A percentile compares a stretch with the other conserved stretches of the same genome.
These are phyloP conservation scores for Sebastes nivosus DNA, from an alignment of 2,797 vertebrate species.

Conservation along the genomic window DNA sequence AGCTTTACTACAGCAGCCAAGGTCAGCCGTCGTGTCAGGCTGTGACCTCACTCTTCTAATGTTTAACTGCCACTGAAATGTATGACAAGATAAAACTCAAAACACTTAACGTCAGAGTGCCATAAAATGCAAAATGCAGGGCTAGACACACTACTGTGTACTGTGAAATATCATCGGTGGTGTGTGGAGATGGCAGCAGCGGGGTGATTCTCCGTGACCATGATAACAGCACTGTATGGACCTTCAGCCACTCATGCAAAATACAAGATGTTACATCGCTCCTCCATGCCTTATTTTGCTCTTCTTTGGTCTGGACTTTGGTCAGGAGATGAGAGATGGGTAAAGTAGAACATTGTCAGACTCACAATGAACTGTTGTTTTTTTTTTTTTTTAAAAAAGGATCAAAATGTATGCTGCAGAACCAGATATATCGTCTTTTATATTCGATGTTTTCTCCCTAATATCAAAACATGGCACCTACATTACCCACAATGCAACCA, in stretches of 20 bases:
- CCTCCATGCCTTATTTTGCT: not conserved
- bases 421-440: too few species aligned
- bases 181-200: not conserved
- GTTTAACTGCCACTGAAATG: conserved; percentile 45
- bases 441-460: not conserved
- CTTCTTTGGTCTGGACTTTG: not conserved
- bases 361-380: not conserved
- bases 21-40: not conserved
- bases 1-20: not conserved
- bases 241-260: conserved; percentile 40
- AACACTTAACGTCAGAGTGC: not conserved
- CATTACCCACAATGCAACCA: not conserved
- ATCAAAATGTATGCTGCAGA: not conserved
- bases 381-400: not conserved
- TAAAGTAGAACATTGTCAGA: not conserved
- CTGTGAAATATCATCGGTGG: conserved; percentile 25
- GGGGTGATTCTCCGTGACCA: not conserved
- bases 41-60: conserved; percentile 10
- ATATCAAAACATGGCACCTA: not conserved
- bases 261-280: not conserved
- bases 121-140: conserved; percentile 61
- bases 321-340: not conserved
- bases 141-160: not conserved
- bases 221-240: conserved; percentile 24
- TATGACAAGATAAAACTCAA: conserved; percentile 31